Base-by-base conservation (phyloP, 2,797 vertebrate species). In the Hypotaenidia okinawae region DNA sequence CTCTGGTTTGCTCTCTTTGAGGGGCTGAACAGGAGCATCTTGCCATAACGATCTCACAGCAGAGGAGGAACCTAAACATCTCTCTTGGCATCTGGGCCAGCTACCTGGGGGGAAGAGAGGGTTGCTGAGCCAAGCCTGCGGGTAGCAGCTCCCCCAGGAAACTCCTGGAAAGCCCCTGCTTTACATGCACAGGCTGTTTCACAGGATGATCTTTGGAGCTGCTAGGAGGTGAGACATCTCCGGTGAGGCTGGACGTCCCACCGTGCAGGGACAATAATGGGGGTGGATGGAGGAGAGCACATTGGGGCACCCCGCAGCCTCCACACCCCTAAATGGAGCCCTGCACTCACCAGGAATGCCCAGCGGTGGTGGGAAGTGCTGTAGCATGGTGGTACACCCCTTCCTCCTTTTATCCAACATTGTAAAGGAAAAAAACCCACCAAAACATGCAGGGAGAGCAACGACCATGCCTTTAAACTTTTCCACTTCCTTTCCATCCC, bases 381-480 rank as follows among this genome's bases (percentile, higher is more conserved):
- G 33, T 13, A n/a, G 13, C 0, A 0, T 47, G 32, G 13, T 75
- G 32, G 9, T 69, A 11, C 1, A 3, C 32, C 5, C 22, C 37
- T 22, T 72, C 33, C 49, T 43, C 14, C 6, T 79, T 83, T 90
- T 28, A 8, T 2, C 55, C 25, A 61, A 16, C 61, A 32, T 72
- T 86, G 70, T n/a, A 25, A 74, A 45, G 76, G 35, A 51, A 64
- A 67, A 64, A 67, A 30, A 14, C 27, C 28, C 24, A 37, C 43
- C 25, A n/a, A 63, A 79, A 75, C 28, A n/a, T n/a, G 16, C 3
- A 35, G 35, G 18, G 47, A 76, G 16, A 41, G 30, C 24, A 75
- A 32, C 0, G 2, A 37, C 67, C 54, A n/a, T 0, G 0, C 35
- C 2, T 4, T 39, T 69, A 77, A 35, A 5, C 47, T 25, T 83